A percentile compares a stretch with the other conserved stretches of the same genome.
phyloP scores from a whole-genome alignment of 2,113 vertebrate genomes.

The Oreochromis spilurus region DNA sequence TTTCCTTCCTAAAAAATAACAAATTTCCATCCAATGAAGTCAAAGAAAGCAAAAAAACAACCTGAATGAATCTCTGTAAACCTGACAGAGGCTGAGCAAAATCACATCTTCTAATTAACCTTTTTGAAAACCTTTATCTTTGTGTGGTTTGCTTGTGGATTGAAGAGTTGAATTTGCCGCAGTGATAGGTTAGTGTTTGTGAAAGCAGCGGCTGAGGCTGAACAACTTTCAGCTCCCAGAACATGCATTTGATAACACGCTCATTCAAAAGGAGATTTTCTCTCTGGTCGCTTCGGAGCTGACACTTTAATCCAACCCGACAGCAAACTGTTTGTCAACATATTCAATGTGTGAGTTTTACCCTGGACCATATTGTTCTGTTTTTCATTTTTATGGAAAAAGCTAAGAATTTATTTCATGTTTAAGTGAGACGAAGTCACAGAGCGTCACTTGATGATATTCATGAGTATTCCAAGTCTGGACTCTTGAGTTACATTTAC shows the following conservation, averaged over 20 bases:
- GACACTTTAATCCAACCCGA: neutral
- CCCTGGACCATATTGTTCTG: neutral
- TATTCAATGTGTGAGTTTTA: neutral
- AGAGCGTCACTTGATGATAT: neutral
- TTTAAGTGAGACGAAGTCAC: neutral
- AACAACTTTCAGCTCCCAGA: neutral
- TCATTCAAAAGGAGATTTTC: conserved; percentile 5
- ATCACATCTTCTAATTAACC: neutral
- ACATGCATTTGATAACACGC: neutral
- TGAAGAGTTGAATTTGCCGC: neutral
- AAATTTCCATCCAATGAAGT: neutral
- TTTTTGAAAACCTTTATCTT: neutral
- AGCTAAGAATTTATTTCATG: neutral
- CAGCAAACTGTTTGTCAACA: conserved; percentile 5
- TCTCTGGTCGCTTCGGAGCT: neutral
- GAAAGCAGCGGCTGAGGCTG: neutral
- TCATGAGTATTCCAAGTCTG: neutral
- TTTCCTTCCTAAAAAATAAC: neutral
- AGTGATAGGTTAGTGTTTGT: neutral
- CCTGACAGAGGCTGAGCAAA: neutral
- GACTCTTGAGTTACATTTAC: neutral
- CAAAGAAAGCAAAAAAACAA: neutral
- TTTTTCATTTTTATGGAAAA: neutral
- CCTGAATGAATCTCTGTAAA: neutral
- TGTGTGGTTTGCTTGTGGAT: neutral